Percentiles rank a stretch among this genome's conserved stretches.
These are phyloP conservation scores for Protobothrops mucrosquamatus DNA, from an alignment of 2,113 vertebrate species.

Conservation along the genomic window DNA sequence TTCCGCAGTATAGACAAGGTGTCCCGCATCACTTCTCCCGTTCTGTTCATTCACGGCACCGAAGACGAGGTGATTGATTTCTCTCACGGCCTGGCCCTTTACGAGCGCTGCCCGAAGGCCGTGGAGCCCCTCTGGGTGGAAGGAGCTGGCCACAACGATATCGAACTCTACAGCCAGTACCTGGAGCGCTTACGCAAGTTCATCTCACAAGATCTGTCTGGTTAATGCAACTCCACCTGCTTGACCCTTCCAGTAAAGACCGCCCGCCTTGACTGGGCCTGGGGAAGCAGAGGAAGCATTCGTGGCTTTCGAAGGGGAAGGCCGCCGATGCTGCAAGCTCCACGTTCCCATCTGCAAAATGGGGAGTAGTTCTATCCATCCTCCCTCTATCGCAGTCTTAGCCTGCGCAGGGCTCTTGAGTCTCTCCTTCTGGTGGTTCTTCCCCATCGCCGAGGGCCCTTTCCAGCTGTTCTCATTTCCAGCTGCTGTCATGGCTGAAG, in stretches of 20 bases:
- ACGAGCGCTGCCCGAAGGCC: slow-evolving; percentile 92
- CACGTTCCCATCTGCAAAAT: neutral
- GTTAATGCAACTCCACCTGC: slow-evolving; percentile 60
- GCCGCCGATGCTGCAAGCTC: neutral
- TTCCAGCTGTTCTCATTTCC: too few species aligned
- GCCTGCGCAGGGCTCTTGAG: too few species aligned
- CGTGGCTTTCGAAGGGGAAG: neutral
- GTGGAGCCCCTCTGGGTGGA: slow-evolving; percentile 99
- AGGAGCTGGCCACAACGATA: slow-evolving; percentile 96
- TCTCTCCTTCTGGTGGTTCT: neutral
- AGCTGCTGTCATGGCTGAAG: neutral
- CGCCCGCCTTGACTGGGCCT: neutral
- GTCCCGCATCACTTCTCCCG: slow-evolving; percentile 93
- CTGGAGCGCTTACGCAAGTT: slow-evolving; percentile 93
- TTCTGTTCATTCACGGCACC: slow-evolving; percentile 96
- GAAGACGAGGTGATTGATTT: slow-evolving; percentile 99
- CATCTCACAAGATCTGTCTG: slow-evolving; percentile 89
- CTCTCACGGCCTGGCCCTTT: slow-evolving; percentile 93
- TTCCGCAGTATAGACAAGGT: slow-evolving; percentile 92
- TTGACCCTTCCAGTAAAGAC: neutral
- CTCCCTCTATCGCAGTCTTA: neutral
- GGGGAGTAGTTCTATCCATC: neutral
- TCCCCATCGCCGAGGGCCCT: neutral
- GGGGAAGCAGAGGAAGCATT: neutral
- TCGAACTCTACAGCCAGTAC: slow-evolving; percentile 97